A percentile compares a stretch with the other conserved stretches of the same genome.
Evolutionary conservation across 2,113 vertebrate species (phyloP).

Genomic region (Neolamprologus tretocephalus): DNA sequence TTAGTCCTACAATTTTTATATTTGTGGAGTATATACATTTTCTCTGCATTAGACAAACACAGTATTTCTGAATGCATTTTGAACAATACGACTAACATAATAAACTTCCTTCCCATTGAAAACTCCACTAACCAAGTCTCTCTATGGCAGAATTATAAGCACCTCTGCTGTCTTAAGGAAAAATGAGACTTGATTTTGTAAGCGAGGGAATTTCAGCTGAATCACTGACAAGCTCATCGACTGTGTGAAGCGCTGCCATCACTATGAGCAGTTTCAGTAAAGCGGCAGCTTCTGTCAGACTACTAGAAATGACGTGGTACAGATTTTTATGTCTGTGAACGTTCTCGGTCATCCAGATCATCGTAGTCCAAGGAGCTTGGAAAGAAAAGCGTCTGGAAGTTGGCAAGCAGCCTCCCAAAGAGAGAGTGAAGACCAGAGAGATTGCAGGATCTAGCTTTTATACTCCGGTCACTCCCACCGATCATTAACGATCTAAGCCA

Average conservation of each 20-base stretch:
- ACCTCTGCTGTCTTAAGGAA: not conserved
- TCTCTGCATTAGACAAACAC: not conserved
- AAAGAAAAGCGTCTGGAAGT: not conserved
- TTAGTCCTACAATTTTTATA: not conserved
- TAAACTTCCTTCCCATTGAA: not conserved
- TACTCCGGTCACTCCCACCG: not conserved
- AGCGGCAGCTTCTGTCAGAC: not conserved
- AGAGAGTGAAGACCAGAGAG: not conserved
- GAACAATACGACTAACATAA: not conserved
- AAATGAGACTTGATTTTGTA: not conserved
- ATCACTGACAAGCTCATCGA: not conserved
- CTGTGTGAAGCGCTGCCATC: not conserved
- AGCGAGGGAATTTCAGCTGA: not conserved
- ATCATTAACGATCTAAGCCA: not conserved
- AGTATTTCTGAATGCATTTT: not conserved
- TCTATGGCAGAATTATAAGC: not conserved
- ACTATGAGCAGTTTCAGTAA: not conserved
- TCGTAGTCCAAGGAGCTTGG: not conserved
- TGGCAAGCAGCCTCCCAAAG: not conserved
- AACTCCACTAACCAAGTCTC: not conserved
- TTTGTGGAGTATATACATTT: not conserved
- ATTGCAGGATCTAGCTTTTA: not conserved
- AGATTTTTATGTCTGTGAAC: not conserved
- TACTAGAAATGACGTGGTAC: fast-evolving
- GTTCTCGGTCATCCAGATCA: not conserved